Conservation (phyloP, 1,140 invertebrate genomes). For the Saccostrea cuccullata region DNA sequence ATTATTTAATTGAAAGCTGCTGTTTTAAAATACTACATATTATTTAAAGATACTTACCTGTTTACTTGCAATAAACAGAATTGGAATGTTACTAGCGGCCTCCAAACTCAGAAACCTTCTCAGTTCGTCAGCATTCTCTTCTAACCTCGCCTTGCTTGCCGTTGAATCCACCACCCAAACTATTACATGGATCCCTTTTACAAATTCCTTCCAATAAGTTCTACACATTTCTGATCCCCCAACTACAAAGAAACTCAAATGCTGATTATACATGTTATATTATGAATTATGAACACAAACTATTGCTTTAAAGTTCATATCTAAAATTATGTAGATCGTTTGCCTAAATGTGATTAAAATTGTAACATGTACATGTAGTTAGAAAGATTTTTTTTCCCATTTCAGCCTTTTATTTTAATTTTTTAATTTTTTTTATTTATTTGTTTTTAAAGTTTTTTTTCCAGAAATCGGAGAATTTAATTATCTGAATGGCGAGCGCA, state of each 20-base stretch:
- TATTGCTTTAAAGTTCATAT: too few relatives aligned
- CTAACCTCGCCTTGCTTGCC: background rate
- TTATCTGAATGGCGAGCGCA: too few relatives aligned
- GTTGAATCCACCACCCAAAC: slow-evolving; percentile 46
- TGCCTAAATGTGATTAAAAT: too few relatives aligned
- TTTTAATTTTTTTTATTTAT: background rate
- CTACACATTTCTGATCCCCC: slow-evolving; percentile 40
- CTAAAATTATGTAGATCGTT: too few relatives aligned
- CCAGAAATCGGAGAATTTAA: too few relatives aligned
- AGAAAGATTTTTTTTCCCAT: too few relatives aligned
- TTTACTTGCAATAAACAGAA: slow-evolving; percentile 25
- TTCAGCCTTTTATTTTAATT: background rate
- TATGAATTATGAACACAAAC: too few relatives aligned
- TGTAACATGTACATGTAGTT: too few relatives aligned
- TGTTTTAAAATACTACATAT: background rate
- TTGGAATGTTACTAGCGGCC: background rate
- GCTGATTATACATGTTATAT: too few relatives aligned
- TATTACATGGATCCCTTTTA: slow-evolving; percentile 28
- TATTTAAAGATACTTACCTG: background rate
- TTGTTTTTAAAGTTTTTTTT: too few relatives aligned
- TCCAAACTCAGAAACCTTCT: background rate
- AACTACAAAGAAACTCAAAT: slow-evolving; percentile 36
- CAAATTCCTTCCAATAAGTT: slow-evolving; percentile 48
- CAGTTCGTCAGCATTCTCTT: slow-evolving; percentile 13
- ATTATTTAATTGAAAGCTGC: too few relatives aligned